Conservation (phyloP, 2,113 vertebrate species). For the Campylomormyrus tamandua region DNA sequence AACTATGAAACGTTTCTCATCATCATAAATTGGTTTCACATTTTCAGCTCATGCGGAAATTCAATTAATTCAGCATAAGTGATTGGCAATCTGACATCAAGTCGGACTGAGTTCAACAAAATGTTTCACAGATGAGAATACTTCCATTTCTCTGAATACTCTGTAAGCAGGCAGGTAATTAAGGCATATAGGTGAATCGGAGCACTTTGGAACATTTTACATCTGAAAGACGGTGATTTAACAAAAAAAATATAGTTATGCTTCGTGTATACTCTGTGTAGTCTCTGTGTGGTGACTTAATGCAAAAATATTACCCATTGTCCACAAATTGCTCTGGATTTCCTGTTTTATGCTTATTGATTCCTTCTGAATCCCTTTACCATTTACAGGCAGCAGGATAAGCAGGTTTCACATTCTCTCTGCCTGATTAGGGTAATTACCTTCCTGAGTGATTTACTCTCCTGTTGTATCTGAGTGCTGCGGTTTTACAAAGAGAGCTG, state of each 20-base stretch:
- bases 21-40: conserved; percentile 7
- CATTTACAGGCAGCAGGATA: not conserved
- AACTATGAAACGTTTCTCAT: not conserved
- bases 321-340: not conserved
- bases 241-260: not conserved
- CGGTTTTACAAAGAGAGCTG: not conserved
- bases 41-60: not conserved
- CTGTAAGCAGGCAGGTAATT: not conserved
- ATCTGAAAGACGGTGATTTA: not conserved
- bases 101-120: not conserved
- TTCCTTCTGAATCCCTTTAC: not conserved
- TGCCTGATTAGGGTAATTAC: not conserved
- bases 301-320: conserved; percentile 3
- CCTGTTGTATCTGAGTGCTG: not conserved
- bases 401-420: not conserved
- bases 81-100: not conserved
- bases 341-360: not conserved
- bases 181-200: not conserved
- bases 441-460: not conserved
- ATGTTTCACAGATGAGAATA: not conserved
- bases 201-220: not conserved
- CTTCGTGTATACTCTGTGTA: not conserved
- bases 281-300: not conserved
- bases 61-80: not conserved
- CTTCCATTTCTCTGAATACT: not conserved